These are phyloP conservation scores for Cettia cetti DNA, from an alignment of 2,113 vertebrate species.

Conservation along the genomic window DNA sequence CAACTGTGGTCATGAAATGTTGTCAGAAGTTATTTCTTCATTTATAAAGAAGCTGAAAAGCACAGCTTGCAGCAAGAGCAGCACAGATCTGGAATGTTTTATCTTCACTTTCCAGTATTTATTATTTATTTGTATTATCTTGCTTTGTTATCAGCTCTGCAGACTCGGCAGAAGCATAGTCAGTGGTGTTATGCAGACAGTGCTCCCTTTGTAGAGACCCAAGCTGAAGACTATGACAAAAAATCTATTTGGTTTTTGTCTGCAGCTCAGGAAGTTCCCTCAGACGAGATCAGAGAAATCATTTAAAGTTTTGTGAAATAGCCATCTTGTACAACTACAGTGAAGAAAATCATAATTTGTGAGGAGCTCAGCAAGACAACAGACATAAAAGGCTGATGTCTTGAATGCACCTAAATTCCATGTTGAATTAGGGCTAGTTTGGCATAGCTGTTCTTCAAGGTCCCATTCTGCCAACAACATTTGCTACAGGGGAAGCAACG, in stretches of 20 bases:
- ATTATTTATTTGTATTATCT: conserved; percentile 41
- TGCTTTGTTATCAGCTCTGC: neutral
- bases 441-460: neutral
- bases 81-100: neutral
- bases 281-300: neutral
- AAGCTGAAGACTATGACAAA: neutral
- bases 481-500: neutral
- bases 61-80: neutral
- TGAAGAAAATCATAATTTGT: neutral
- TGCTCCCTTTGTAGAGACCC: conserved; percentile 12
- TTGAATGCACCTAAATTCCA: neutral
- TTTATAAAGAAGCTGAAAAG: neutral
- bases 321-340: neutral
- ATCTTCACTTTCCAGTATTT: neutral
- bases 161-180: neutral
- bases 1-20: neutral
- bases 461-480: neutral
- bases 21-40: neutral
- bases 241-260: neutral
- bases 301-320: neutral
- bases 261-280: neutral
- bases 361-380: neutral
- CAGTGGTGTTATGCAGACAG: neutral
- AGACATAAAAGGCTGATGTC: neutral
- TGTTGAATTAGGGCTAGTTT: neutral